phyloP scores from a whole-genome alignment of 2,797 vertebrate genomes.

The Parotocinclus haroldoi region DNA sequence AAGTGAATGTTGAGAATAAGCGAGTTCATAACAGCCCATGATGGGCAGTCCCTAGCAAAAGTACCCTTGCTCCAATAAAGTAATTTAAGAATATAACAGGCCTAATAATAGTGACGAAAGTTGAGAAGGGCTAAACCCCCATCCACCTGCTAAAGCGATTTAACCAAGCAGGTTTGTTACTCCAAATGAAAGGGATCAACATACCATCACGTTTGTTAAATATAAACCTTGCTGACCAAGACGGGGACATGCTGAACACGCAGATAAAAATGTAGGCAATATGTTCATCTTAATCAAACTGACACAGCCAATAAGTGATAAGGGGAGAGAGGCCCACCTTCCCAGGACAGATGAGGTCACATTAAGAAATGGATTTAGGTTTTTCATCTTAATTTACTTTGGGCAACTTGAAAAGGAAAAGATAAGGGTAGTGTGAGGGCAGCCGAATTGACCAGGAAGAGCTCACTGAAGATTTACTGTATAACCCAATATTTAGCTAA shows the following conservation, averaged over 20 bases:
- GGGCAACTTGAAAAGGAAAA: background rate
- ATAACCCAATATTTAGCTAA: background rate
- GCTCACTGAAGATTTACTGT: background rate
- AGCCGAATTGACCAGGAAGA: background rate
- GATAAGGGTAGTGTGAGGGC: background rate
- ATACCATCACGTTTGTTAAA: no score
- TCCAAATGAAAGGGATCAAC: background rate
- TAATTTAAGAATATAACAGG: background rate
- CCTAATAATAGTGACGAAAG: background rate
- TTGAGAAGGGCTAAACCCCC: background rate
- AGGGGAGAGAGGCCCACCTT: background rate
- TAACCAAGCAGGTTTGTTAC: no score
- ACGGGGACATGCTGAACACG: background rate
- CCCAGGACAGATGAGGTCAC: background rate
- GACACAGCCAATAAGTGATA: background rate
- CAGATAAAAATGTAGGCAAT: background rate
- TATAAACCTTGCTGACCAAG: background rate
- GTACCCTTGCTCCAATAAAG: background rate
- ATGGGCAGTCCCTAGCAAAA: background rate
- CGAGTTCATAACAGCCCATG: no score
- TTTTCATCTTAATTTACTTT: background rate
- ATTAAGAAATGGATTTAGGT: background rate
- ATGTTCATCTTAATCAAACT: background rate
- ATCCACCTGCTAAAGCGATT: no score
- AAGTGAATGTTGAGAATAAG: no score